Conservation (phyloP, 2,113 vertebrate genomes). For the Pseudopodoces humilis region DNA sequence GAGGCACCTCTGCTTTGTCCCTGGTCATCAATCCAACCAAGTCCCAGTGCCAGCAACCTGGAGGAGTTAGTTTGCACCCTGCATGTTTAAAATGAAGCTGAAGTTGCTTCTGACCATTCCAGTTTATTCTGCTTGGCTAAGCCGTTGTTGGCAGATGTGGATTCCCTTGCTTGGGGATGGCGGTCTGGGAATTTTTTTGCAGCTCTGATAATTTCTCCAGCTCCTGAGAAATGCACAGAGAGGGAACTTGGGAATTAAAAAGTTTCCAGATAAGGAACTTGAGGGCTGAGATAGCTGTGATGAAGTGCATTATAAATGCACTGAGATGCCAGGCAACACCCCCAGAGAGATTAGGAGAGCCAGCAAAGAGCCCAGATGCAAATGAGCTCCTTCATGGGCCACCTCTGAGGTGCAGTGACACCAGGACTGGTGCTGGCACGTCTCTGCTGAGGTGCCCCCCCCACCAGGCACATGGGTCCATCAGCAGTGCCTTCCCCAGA, state of each 20-base stretch:
- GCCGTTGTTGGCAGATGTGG: rapidly evolving
- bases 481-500: neutral
- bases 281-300: neutral
- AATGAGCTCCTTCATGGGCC: neutral
- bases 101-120: neutral
- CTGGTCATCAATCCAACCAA: neutral
- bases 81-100: neutral
- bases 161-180: neutral
- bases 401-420: neutral
- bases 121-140: neutral
- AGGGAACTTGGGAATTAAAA: neutral
- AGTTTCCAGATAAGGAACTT: neutral
- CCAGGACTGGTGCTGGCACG: neutral
- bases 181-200: neutral
- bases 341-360: neutral
- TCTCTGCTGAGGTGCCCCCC: neutral
- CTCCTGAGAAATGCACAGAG: neutral
- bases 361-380: neutral
- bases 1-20: neutral
- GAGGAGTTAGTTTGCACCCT: neutral
- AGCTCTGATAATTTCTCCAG: neutral
- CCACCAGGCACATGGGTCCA: rapidly evolving
- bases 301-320: neutral
- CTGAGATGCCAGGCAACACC: neutral
- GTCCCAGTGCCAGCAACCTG: neutral